Evolutionary conservation across 2,888 invertebrate species (phyloP), one percentile per base, ranked within the genome.

Genomic region (Pseudoips prasinana): DNA sequence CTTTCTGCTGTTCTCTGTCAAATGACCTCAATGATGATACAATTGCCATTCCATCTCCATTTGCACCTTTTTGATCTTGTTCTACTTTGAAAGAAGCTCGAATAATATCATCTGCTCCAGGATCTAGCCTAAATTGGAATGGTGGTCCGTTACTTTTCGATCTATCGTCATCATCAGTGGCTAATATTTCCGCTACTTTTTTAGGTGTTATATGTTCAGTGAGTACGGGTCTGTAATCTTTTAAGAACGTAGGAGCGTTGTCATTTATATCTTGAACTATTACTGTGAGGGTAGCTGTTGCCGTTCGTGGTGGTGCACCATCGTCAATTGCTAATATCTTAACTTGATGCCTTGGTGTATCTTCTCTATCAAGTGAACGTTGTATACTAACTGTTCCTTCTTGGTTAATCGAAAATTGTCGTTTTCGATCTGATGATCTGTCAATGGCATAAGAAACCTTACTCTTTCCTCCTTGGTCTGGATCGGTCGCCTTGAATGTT

Each of bases 21-120:
- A 99, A 98, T 7, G 95, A 95, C 44, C 96, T 91, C 19, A 97
- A 90, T 0, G 98, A 98, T 1, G 96, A 96, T n/a, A 99, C 96
- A 30, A 97, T 96, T 28, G 98, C 99, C 94, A 98, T 97, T 22
- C 99, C 99, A 73, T 98, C 98, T 27, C 98, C 98, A 67, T 98
- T 98, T 29, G 98, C 98, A 52, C 98, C 98, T 92, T 97, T 97
- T 84, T 96, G 97, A 90, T 98, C 97, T 87, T 98, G 98, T 79
- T 97, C 96, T 32, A 99, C 97, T 90, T 96, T 97, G 81, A 99
- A 98, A 11, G 97, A 97, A 19, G 97, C 95, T 65, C 96, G 91
- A 47, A 98, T 97, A 47, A 97, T 94, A 73, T 98, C 97, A 75
- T 96, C 96, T 2, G 97, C 97, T 56, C 96, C 96, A 22, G 97